A percentile compares a stretch with the other conserved stretches of the same genome.
Conservation (phyloP, 1,140 invertebrate genomes). For the Drosophila baimaii region DNA sequence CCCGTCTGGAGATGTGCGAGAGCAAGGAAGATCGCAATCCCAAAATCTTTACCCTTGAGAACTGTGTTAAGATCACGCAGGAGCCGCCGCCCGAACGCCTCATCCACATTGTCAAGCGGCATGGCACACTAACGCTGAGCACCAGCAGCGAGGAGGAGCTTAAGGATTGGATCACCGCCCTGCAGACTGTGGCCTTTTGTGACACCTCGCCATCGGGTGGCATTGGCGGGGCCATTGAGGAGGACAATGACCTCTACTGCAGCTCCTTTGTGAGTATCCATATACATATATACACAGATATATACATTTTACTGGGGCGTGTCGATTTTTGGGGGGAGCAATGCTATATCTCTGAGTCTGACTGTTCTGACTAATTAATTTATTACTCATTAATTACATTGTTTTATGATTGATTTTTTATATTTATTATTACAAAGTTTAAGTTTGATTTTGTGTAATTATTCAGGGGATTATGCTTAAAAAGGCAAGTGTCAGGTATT, state of each 20-base stretch:
- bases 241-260: constrained; percentile 94
- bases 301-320: constrained; percentile 3
- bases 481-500: too few species aligned
- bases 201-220: constrained; percentile 84
- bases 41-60: constrained; percentile 92
- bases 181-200: constrained; percentile 93
- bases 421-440: background rate
- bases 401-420: background rate
- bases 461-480: background rate
- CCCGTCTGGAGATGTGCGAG: constrained; percentile 93
- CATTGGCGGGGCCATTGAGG: constrained; percentile 87
- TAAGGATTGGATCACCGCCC: constrained; percentile 90
- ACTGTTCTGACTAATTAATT: too few species aligned
- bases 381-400: background rate
- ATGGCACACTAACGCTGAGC: constrained; percentile 89
- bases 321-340: constrained; percentile 3
- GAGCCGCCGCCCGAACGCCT: constrained; percentile 86
- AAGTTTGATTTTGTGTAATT: background rate
- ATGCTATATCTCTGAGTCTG: too few species aligned
- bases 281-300: too few species aligned
- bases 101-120: constrained; percentile 90
- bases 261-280: constrained; percentile 87
- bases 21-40: constrained; percentile 88
- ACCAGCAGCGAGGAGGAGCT: constrained; percentile 89
- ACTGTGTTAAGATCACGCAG: constrained; percentile 93